phyloP scores from a whole-genome alignment of 2,888 invertebrate species.

The Eupithecia dodoneata region DNA sequence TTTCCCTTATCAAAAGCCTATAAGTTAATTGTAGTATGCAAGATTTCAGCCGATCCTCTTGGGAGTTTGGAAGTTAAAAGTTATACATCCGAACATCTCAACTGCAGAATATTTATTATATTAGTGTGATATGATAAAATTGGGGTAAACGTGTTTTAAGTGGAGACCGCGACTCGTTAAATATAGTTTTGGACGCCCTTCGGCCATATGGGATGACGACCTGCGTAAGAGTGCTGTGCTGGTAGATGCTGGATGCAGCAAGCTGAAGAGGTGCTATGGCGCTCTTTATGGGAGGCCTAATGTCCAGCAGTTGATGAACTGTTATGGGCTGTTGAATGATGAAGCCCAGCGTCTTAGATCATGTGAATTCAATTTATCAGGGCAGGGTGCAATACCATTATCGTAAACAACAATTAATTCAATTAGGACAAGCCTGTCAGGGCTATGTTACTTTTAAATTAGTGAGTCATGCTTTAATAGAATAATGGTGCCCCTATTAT shows the following conservation, averaged over 20 bases:
- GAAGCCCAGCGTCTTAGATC: background rate
- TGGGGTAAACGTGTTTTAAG: background rate
- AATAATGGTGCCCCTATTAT: slow-evolving; percentile 46
- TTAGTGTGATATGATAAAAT: background rate
- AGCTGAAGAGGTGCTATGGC: too few species aligned
- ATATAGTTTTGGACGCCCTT: background rate
- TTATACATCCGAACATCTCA: background rate
- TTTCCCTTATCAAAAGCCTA: background rate
- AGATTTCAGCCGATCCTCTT: background rate
- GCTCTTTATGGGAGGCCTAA: too few species aligned
- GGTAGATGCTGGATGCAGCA: too few species aligned
- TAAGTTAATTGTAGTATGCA: too few species aligned
- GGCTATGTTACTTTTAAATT: slow-evolving; percentile 18
- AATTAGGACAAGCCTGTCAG: background rate
- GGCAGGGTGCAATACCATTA: background rate
- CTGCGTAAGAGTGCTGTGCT: too few species aligned
- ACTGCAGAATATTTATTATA: background rate
- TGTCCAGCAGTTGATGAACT: too few species aligned
- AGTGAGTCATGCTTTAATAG: slow-evolving; percentile 43
- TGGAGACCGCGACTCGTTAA: background rate
- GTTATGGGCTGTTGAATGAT: background rate
- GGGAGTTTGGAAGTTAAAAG: background rate
- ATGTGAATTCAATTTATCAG: background rate
- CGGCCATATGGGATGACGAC: background rate
- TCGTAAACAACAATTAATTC: background rate